Evolutionary conservation across 2,113 vertebrate genomes (phyloP), one percentile per base, ranked within the genome.

Genomic region (Gambusia affinis): DNA sequence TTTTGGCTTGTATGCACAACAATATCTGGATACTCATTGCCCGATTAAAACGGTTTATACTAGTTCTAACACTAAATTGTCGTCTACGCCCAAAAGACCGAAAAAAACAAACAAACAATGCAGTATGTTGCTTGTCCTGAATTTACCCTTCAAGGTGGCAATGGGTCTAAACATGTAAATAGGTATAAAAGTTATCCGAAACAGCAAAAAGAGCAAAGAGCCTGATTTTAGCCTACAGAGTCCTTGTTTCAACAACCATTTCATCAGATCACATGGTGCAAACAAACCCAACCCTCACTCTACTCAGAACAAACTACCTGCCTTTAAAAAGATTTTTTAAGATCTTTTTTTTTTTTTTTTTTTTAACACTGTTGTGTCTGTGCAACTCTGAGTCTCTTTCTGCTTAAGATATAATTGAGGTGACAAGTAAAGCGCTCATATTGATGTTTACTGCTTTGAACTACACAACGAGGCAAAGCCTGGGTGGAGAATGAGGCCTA

Each of bases 361-460:
- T 84, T 90, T 87, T 86, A 60, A 79, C 72, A 60, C 63, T 60
- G 81, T n/a, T 57, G 51, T 57, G 51, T 10, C 51, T 57, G 2
- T 57, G 78, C 77, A 78, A 85, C 87, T 85, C 79, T 82, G 84
- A 83, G 72, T 78, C 78, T 70, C 69, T 84, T 33, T 80, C 57
- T 62, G 15, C 80, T 92, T 85, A 88, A 90, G 86, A 91, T 87
- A 85, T 84, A 92, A 87, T 81, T 70, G 63, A 87, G 89, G 87
- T 93, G 91, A 93, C 91, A 91, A 86, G 88, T 87, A 84, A 89
- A 88, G 89, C 83, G 87, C 91, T 93, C 91, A 93, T 91, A 91
- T 94, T 93, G 94, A 94, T 92, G 90, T 92, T 90, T 91, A 72
- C 85, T 67, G 90, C 92, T 93, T 93, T 94, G 89, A 95, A 92